Evolutionary conservation across 2,888 invertebrate genomes (phyloP).

Genomic region (Drosophila anomelani): DNA sequence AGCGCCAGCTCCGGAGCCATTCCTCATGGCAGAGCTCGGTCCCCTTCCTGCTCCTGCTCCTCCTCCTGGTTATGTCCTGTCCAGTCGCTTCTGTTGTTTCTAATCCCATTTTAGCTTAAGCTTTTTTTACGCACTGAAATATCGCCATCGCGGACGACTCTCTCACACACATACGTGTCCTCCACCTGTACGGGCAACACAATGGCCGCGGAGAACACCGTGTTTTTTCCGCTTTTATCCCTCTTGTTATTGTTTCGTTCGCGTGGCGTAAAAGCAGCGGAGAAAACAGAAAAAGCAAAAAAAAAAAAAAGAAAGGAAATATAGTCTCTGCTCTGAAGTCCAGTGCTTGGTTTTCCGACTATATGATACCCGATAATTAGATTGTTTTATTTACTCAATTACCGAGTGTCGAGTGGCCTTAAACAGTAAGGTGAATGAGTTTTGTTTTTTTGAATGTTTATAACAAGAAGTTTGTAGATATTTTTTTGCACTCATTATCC

Average conservation of each 20-base stretch:
- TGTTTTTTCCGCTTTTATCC: slow-evolving; percentile 23
- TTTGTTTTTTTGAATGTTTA: background rate
- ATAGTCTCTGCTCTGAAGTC: background rate
- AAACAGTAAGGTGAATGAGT: background rate
- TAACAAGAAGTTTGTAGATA: background rate
- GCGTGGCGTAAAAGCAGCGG: slow-evolving; percentile 2
- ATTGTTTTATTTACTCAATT: slow-evolving; percentile 8
- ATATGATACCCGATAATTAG: slow-evolving; percentile 32
- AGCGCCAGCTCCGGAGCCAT: slow-evolving; percentile 13
- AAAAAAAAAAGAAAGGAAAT: slow-evolving; percentile 43
- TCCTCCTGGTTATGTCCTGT: background rate
- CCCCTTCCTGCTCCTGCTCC: background rate
- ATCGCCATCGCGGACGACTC: slow-evolving; percentile 20
- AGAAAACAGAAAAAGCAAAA: slow-evolving; percentile 34
- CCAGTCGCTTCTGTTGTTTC: slow-evolving; percentile 59
- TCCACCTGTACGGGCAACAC: slow-evolving; percentile 34
- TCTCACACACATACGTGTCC: slow-evolving; percentile 4
- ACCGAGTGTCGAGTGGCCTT: background rate
- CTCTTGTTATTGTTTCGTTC: slow-evolving; percentile 27
- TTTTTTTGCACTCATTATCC: background rate
- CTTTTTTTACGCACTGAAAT: slow-evolving; percentile 66
- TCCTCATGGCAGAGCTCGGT: slow-evolving; percentile 15
- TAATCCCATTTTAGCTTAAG: slow-evolving; percentile 78
- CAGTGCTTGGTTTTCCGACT: slow-evolving; percentile 21
- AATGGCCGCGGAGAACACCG: slow-evolving; percentile 5